These are phyloP conservation scores for Euthynnus affinis DNA, from an alignment of 2,797 vertebrate species.

Conservation along the genomic window DNA sequence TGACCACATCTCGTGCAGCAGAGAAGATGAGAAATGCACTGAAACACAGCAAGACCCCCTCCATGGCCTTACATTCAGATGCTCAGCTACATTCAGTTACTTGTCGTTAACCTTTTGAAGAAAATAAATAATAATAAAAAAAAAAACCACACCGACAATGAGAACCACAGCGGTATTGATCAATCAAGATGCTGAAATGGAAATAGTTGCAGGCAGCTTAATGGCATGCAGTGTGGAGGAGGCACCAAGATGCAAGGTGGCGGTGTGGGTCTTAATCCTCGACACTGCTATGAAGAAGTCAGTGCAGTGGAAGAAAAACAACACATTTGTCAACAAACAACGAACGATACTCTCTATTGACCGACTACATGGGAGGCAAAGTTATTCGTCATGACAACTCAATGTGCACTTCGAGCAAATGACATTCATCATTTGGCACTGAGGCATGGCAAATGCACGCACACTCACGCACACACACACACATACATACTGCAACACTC, in stretches of 20 bases:
- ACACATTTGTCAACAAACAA: constrained; percentile 74
- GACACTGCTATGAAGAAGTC: constrained; percentile 75
- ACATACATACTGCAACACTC: no score
- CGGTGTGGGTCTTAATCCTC: constrained; percentile 65
- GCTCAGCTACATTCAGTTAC: constrained; percentile 60
- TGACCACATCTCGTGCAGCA: constrained; percentile 80
- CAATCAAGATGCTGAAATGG: constrained; percentile 81
- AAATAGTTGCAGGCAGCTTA: constrained; percentile 74
- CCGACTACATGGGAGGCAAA: constrained; percentile 77
- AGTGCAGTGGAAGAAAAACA: constrained; percentile 73
- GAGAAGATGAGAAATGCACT: constrained; percentile 76
- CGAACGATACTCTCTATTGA: constrained; percentile 64
- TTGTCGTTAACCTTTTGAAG: constrained; percentile 48
- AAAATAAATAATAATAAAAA: constrained; percentile 3
- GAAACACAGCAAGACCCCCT: constrained; percentile 67
- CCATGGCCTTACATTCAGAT: constrained; percentile 68
- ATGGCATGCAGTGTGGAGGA: constrained; percentile 78
- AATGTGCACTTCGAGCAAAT: constrained; percentile 79
- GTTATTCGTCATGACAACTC: constrained; percentile 74
- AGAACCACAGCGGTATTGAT: constrained; percentile 64
- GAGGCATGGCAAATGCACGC: constrained; percentile 73
- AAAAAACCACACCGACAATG: constrained; percentile 46
- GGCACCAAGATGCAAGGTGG: constrained; percentile 80
- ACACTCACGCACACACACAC: constrained; percentile 33
- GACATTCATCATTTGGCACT: constrained; percentile 81